These are phyloP conservation scores for Caenorhabditis imperialis DNA, from an alignment of 2,888 invertebrate genomes.

Conservation along the genomic window DNA sequence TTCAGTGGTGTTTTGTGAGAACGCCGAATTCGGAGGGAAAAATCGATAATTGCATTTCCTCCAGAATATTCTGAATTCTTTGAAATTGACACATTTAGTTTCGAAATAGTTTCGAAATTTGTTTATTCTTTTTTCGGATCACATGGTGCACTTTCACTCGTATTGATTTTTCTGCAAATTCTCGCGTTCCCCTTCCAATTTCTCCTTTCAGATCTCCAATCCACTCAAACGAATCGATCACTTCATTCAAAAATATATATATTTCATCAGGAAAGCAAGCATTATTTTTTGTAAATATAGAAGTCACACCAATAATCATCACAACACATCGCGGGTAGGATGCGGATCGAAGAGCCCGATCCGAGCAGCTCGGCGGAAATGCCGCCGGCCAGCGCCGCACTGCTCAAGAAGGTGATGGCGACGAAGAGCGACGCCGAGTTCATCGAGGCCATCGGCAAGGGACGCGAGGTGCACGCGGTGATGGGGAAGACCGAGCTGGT, in stretches of 20 bases:
- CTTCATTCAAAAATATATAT: neutral
- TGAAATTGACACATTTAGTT: no score
- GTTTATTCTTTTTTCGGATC: no score
- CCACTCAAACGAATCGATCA: neutral
- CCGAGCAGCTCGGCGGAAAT: slow-evolving; percentile 25
- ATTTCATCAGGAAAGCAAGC: neutral
- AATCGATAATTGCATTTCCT: no score
- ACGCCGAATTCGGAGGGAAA: no score
- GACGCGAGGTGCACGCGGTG: slow-evolving; percentile 53
- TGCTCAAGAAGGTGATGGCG: slow-evolving; percentile 34
- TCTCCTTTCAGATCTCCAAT: neutral
- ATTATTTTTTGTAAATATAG: slow-evolving; percentile 39
- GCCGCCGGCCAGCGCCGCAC: slow-evolving; percentile 47
- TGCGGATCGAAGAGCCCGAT: slow-evolving; percentile 34
- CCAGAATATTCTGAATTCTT: no score
- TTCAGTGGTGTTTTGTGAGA: no score
- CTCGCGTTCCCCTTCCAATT: neutral
- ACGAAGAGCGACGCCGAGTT: slow-evolving; percentile 48
- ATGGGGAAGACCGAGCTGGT: slow-evolving; percentile 69
- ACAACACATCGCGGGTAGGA: slow-evolving; percentile 17
- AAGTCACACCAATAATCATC: slow-evolving; percentile 8
- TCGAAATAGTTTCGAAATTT: no score
- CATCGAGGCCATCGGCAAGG: slow-evolving; percentile 56
- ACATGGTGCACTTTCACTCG: no score
- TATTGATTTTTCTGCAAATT: neutral